Evolutionary conservation across 2,888 invertebrate genomes (phyloP).

Genomic region (Stratiomys singularior): DNA sequence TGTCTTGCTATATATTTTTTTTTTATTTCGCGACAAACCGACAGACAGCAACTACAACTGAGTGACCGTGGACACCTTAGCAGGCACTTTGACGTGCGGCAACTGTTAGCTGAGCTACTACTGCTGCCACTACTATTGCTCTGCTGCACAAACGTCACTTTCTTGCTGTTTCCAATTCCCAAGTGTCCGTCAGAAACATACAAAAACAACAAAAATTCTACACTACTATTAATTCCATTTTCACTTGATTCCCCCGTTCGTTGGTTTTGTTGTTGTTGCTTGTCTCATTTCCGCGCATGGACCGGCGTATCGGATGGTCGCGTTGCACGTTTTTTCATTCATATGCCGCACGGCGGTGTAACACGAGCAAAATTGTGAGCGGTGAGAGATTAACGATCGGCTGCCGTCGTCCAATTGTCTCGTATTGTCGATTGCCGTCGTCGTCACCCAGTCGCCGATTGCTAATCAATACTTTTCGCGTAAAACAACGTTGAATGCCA

Average conservation of each 20-base stretch:
- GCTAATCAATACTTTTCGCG: conserved; percentile 30
- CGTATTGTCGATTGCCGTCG: not conserved
- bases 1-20: not conserved
- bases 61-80: not conserved
- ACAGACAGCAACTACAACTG: not conserved
- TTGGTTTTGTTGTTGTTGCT: not conserved
- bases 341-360: conserved; percentile 1
- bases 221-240: conserved; percentile 13
- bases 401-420: conserved; percentile 5
- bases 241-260: not conserved
- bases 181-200: conserved; percentile 6
- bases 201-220: not conserved
- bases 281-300: conserved; percentile 17
- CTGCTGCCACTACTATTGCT: too few species aligned
- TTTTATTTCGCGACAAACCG: conserved; percentile 5
- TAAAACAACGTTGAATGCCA: not conserved
- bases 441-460: conserved; percentile 33
- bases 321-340: conserved; percentile 7
- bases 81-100: conserved; percentile 30
- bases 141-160: conserved; percentile 41
- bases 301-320: not conserved
- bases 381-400: not conserved
- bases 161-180: not conserved
- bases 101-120: not conserved
- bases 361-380: too few species aligned